phyloP scores from a whole-genome alignment of 2,113 vertebrate genomes.

The Xerus inauris region DNA sequence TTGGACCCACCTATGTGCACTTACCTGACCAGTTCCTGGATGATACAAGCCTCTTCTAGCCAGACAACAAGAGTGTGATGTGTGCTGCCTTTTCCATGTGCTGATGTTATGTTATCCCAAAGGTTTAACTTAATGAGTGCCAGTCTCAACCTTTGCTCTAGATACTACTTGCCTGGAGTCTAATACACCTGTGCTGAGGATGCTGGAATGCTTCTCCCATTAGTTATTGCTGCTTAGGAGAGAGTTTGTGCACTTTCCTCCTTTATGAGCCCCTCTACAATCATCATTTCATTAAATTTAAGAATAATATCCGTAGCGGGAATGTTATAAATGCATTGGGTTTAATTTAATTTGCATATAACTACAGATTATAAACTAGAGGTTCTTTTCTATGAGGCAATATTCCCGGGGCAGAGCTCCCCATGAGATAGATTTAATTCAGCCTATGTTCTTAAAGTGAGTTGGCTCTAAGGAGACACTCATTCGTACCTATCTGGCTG shows the following conservation, averaged over 20 bases:
- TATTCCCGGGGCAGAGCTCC: not conserved
- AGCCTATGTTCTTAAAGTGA: not conserved
- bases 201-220: not conserved
- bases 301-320: not conserved
- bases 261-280: not conserved
- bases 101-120: not conserved
- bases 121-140: not conserved
- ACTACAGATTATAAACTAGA: not conserved
- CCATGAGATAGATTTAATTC: fast-evolving
- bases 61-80: not conserved
- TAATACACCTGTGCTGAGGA: not conserved
- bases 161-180: not conserved
- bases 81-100: not conserved
- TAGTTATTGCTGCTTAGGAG: not conserved
- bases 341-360: not conserved
- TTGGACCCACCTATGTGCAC: not conserved
- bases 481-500: not conserved
- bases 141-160: not conserved
- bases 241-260: not conserved
- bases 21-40: too few relatives aligned
- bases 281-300: not conserved
- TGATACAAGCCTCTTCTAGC: not conserved
- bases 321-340: not conserved
- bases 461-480: not conserved
- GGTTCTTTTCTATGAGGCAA: not conserved